phyloP scores from a whole-genome alignment of 2,797 vertebrate species.

The Falco cherrug region DNA sequence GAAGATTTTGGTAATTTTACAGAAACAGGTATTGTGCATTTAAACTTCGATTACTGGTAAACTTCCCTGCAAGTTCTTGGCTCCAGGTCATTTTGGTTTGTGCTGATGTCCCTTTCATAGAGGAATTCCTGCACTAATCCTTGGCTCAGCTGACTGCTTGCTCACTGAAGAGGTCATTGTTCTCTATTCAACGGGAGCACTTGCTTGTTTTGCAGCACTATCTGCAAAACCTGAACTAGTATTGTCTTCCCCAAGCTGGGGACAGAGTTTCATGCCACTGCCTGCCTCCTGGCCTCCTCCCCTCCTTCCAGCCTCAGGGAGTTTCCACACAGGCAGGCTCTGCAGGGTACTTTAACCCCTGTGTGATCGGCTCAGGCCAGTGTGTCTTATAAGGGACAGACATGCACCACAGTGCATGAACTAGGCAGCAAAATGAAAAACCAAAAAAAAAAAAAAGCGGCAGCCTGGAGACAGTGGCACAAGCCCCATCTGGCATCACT shows the following conservation, averaged over 20 bases:
- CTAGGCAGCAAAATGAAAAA: not conserved
- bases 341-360: not conserved
- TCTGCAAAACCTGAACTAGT: not conserved
- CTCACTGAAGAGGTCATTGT: constrained; percentile 6
- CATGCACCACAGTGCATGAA: not conserved
- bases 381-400: not conserved
- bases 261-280: not conserved
- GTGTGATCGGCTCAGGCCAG: not conserved
- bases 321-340: not conserved
- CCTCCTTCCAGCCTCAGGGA: not conserved
- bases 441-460: rapidly evolving
- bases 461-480: not conserved
- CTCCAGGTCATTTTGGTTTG: not conserved
- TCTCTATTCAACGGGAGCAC: not conserved
- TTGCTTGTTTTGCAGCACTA: constrained; percentile 19
- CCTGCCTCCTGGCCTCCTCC: not conserved
- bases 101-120: not conserved
- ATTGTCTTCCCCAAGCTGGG: not conserved
- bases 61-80: not conserved
- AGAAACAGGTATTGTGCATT: not conserved
- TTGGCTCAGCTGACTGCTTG: not conserved
- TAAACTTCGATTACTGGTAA: not conserved
- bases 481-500: not conserved
- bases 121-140: constrained; percentile 9
- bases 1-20: not conserved